Percentiles rank a stretch among this genome's conserved stretches.
Conservation (phyloP, 2,797 vertebrate species). For the Acanthurus leucopareius region DNA sequence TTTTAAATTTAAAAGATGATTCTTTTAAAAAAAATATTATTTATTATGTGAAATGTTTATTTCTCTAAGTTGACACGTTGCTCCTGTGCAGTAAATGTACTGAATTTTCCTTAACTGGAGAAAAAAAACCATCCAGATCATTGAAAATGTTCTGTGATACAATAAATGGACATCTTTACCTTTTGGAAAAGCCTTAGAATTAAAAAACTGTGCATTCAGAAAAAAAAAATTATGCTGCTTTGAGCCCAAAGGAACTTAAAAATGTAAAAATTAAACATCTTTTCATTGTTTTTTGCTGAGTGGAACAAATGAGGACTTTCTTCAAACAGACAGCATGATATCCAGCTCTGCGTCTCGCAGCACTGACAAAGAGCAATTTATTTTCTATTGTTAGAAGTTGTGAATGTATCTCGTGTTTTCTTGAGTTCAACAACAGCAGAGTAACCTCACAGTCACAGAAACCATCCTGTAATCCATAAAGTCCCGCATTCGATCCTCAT, state of each 20-base stretch:
- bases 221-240: not conserved
- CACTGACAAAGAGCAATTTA: constrained; percentile 47
- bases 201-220: not conserved
- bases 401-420: constrained; percentile 50
- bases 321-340: constrained; percentile 23
- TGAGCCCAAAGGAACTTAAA: not conserved
- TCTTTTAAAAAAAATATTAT: not conserved
- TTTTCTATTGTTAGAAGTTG: constrained; percentile 40
- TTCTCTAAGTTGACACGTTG: not conserved
- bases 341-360: constrained; percentile 28
- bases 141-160: not conserved
- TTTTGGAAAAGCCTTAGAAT: not conserved
- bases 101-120: not conserved
- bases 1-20: too few species aligned
- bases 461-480: constrained; percentile 40
- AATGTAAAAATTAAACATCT: not conserved
- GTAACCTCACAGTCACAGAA: constrained; percentile 29
- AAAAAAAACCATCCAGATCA: not conserved
- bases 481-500: constrained; percentile 45
- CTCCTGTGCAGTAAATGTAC: not conserved
- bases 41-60: not conserved
- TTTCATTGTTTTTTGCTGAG: not conserved
- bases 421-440: constrained; percentile 33
- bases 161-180: not conserved
- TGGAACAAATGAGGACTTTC: constrained; percentile 4